Conservation (phyloP, 2,797 vertebrate species). For the Acanthopagrus latus region DNA sequence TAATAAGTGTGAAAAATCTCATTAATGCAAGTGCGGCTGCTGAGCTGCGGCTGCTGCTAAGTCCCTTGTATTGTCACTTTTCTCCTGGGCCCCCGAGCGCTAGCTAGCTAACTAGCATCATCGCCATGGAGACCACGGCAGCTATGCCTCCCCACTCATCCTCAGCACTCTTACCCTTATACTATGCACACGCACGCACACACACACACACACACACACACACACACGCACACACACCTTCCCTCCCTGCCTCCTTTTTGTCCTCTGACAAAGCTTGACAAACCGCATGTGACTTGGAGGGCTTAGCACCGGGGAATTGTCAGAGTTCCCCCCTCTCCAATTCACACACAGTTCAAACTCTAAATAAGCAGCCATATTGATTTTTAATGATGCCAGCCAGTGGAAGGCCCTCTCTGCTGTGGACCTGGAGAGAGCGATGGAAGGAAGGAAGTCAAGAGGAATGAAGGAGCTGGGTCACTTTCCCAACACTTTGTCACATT, state of each 20-base stretch:
- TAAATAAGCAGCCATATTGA: constrained; percentile 86
- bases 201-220: constrained; percentile 29
- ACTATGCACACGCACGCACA: constrained; percentile 47
- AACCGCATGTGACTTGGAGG: constrained; percentile 95
- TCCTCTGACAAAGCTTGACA: constrained; percentile 98
- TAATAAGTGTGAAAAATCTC: constrained; percentile 99
- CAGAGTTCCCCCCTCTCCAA: constrained; percentile 57
- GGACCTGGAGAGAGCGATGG: constrained; percentile 14
- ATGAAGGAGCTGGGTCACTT: constrained; percentile 7
- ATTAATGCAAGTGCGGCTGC: constrained; percentile 95
- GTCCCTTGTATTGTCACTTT: constrained; percentile 94
- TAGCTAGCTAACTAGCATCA: constrained; percentile 96
- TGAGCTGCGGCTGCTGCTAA: constrained; percentile 88
- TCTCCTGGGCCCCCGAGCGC: constrained; percentile 91
- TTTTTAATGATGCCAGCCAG: constrained; percentile 80
- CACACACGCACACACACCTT: constrained; percentile 59
- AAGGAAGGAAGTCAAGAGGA: constrained; percentile 15
- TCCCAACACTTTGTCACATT: neutral
- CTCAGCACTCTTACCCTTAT: constrained; percentile 65
- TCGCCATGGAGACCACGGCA: constrained; percentile 95
- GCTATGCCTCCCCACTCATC: constrained; percentile 85
- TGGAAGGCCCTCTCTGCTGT: constrained; percentile 54
- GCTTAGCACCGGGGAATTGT: constrained; percentile 92
- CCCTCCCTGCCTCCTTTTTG: constrained; percentile 81
- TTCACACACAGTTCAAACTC: constrained; percentile 85